These are phyloP conservation scores for Zele albiditarsus DNA, from an alignment of 2,888 invertebrate species.

Conservation along the genomic window DNA sequence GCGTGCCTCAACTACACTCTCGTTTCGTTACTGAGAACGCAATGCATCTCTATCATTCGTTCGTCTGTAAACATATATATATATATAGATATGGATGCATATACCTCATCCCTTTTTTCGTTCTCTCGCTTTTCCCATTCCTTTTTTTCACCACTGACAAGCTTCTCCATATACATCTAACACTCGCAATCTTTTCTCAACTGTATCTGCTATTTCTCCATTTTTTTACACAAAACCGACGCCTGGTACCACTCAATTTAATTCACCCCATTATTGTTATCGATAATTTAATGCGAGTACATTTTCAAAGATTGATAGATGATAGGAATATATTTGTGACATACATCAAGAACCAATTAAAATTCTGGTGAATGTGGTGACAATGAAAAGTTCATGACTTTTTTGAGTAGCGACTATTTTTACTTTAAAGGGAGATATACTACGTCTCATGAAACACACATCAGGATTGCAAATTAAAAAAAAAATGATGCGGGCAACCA, in stretches of 20 bases:
- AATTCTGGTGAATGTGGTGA: no score
- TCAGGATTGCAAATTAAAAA: no score
- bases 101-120: constrained; percentile 35
- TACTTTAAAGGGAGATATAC: no score
- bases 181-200: constrained; percentile 28
- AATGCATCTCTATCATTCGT: constrained; percentile 37
- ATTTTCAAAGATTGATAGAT: constrained; percentile 1
- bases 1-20: constrained; percentile 36
- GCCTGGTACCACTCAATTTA: constrained; percentile 12
- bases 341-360: no score
- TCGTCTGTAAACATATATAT: constrained; percentile 26
- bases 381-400: no score
- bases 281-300: not conserved
- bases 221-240: constrained; percentile 14
- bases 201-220: constrained; percentile 35
- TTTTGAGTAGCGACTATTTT: no score
- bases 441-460: no score
- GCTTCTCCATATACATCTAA: constrained; percentile 36
- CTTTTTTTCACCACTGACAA: constrained; percentile 33
- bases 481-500: no score
- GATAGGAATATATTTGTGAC: no score
- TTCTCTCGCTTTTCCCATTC: constrained; percentile 40
- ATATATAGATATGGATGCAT: not conserved
- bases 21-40: constrained; percentile 25
- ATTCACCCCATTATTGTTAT: constrained; percentile 14